These are phyloP conservation scores for Lanius ludovicianus DNA, from an alignment of 2,113 vertebrate species.

Conservation along the genomic window DNA sequence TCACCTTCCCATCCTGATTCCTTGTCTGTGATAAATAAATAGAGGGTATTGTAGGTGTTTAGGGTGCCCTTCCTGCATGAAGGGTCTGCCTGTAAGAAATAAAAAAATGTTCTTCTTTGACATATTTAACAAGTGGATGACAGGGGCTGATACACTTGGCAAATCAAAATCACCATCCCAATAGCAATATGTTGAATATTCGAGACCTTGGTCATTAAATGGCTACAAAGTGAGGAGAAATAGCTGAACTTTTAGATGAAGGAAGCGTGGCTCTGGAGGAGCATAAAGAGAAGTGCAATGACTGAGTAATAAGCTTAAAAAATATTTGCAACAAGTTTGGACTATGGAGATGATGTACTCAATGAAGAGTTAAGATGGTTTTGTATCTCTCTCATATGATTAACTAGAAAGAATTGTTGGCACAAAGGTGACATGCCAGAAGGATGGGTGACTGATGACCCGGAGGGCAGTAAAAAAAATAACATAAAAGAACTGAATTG, in stretches of 20 bases:
- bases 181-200: neutral
- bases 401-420: neutral
- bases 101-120: neutral
- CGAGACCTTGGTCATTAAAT: neutral
- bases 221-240: neutral
- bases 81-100: neutral
- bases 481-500: neutral
- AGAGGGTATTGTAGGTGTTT: neutral
- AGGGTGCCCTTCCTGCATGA: neutral
- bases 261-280: neutral
- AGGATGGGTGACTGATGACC: neutral
- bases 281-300: neutral
- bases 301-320: neutral
- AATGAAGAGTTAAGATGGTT: neutral
- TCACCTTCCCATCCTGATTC: neutral
- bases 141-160: neutral
- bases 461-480: neutral
- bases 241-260: neutral
- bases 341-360: neutral
- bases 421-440: neutral
- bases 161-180: neutral
- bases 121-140: neutral
- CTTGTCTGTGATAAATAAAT: neutral
- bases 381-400: neutral
- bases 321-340: neutral